Percentiles rank a stretch among this genome's conserved stretches.
Evolutionary conservation across 2,888 invertebrate genomes (phyloP).

Genomic region (Drosophila fungiperda): DNA sequence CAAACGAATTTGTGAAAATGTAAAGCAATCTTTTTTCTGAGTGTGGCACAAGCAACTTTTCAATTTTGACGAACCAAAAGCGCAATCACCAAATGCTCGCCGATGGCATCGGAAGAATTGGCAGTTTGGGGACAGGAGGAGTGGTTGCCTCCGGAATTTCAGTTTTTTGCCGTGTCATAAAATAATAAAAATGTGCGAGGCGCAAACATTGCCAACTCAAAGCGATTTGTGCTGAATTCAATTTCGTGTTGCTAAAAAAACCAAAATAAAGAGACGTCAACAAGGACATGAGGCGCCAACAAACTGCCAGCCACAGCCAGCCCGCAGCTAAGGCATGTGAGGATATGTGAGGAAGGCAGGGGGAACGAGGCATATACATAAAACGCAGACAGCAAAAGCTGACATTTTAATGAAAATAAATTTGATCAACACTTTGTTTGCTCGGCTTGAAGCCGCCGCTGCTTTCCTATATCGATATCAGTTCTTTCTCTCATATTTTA

Average conservation of each 20-base stretch:
- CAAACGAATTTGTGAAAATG: not conserved
- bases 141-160: constrained; percentile 31
- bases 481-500: constrained; percentile 3
- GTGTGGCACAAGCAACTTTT: constrained; percentile 44
- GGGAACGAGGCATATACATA: not conserved
- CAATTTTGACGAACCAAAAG: constrained; percentile 49
- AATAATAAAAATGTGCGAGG: constrained; percentile 73
- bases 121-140: not conserved
- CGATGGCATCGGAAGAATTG: constrained; percentile 21
- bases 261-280: constrained; percentile 43
- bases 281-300: constrained; percentile 65
- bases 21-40: not conserved
- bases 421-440: constrained; percentile 70
- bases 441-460: constrained; percentile 27
- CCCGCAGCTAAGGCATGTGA: constrained; percentile 1
- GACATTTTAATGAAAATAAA: constrained; percentile 73
- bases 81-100: constrained; percentile 32
- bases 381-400: constrained; percentile 46
- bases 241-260: constrained; percentile 48
- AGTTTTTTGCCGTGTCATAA: constrained; percentile 59
- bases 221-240: constrained; percentile 74
- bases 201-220: constrained; percentile 54
- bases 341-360: not conserved
- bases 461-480: constrained; percentile 30
- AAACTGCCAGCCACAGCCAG: constrained; percentile 24